Base-by-base conservation (phyloP, 1,140 invertebrate species). In the Drosophila sproati region DNA sequence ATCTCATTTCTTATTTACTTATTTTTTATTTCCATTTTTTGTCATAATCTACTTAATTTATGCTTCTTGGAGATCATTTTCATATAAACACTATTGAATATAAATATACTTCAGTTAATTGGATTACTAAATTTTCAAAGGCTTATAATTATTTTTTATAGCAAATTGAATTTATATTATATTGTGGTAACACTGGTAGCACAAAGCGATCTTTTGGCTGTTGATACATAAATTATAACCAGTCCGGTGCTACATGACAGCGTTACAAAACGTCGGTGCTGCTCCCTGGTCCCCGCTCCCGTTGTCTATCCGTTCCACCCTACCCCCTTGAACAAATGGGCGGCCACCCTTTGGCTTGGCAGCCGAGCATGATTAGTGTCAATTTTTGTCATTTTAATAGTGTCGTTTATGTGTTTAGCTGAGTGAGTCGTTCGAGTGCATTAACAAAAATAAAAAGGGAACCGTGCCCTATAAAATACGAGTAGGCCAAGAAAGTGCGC, bases 371-470 rank as follows among this genome's bases (percentile, higher is more conserved):
- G 85, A 89, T 88, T 88, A 88, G 85, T 88, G 85, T 89, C 85
- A 89, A 80, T 88, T 88, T 89, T 85, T 88, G 85, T 88, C 85
- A 89, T 68, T 89, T 89, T 89, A 89, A 89, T 85, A 73, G 74
- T 66, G 66, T 77, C 80, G 71, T 80, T 89, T 82, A 87, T 81
- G 78, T 69, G 71, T 64, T 55, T 28, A 10, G 54, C 52, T 63
- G 63, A 62, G 47, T 62, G 60, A 72, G 37, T 57, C 66, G 43
- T 68, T 76, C 63, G 78, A 73, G 57, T 87, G 85, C 83, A 88
- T 80, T 87, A 87, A 83, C 6, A 43, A 43, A 43, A n/a, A 43
- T n/a, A n/a, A 75, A 86, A 78, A 74, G 80, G 67, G 63, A 89
- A 89, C 73, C 82, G 66, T 87, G 85, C 80, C 85, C 83, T 87